A percentile compares a stretch with the other conserved stretches of the same genome.
These are phyloP conservation scores for Campoletis raptor DNA, from an alignment of 2,888 invertebrate species.

Conservation along the genomic window DNA sequence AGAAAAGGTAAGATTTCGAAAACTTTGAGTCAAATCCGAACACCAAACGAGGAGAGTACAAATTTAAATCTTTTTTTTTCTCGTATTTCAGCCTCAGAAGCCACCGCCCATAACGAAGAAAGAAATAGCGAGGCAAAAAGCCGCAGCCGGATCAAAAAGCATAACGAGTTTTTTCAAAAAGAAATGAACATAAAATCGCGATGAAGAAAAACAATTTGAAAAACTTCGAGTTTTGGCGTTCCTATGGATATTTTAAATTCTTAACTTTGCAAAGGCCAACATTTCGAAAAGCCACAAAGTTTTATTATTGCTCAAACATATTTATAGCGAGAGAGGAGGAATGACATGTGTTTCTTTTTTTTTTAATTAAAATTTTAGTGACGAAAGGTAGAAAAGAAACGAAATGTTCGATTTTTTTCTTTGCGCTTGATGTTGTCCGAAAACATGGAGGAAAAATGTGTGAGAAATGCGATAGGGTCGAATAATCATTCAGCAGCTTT, in stretches of 20 bases:
- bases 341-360: constrained; percentile 45
- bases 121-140: constrained; percentile 91
- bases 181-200: constrained; percentile 83
- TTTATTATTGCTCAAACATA: constrained; percentile 68
- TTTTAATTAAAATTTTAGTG: constrained; percentile 39
- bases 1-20: constrained; percentile 77
- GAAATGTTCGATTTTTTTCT: constrained; percentile 21
- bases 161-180: constrained; percentile 93
- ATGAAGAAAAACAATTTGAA: constrained; percentile 87
- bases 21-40: background rate
- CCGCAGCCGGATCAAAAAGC: constrained; percentile 92
- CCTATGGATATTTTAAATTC: constrained; percentile 65
- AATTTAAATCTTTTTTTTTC: background rate
- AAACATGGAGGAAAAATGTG: background rate
- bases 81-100: constrained; percentile 83
- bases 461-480: constrained; percentile 20
- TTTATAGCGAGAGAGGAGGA: constrained; percentile 60
- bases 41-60: background rate
- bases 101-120: constrained; percentile 88
- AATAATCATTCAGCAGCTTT: constrained; percentile 59
- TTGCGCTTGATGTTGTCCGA: constrained; percentile 27
- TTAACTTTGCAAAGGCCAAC: constrained; percentile 57
- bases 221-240: constrained; percentile 45
- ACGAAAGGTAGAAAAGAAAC: constrained; percentile 48
- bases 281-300: constrained; percentile 45